phyloP scores from a whole-genome alignment of 1,140 invertebrate species.

The Lycorma delicatula region DNA sequence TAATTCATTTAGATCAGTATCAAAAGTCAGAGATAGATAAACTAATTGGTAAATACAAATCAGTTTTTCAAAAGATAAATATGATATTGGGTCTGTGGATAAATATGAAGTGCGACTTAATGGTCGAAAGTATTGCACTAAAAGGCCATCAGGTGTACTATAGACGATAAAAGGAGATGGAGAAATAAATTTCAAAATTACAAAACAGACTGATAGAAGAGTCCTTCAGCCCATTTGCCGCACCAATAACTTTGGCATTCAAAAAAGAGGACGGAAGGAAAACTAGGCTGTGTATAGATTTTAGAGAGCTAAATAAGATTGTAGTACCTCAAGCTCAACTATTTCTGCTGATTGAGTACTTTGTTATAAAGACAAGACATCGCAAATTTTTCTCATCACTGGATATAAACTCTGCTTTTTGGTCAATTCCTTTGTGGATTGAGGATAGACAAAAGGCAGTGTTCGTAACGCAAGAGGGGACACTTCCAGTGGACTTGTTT shows the following conservation, averaged over 20 bases:
- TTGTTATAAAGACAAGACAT: conserved; percentile 30
- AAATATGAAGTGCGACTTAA: conserved; percentile 31
- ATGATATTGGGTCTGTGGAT: conserved; percentile 28
- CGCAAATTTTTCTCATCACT: too few species aligned
- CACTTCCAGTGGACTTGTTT: conserved; percentile 34
- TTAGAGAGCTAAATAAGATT: conserved; percentile 35
- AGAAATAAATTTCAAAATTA: conserved; percentile 33
- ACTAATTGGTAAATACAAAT: too few species aligned
- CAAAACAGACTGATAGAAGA: conserved; percentile 34
- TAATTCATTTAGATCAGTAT: too few species aligned
- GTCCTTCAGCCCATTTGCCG: conserved; percentile 35
- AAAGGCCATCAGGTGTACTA: too few species aligned
- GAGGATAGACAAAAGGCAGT: too few species aligned
- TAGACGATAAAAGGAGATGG: conserved; percentile 35
- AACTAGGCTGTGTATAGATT: conserved; percentile 34
- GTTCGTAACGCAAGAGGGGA: conserved; percentile 36
- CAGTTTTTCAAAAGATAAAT: too few species aligned
- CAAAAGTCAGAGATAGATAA: too few species aligned
- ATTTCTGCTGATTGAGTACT: conserved; percentile 35
- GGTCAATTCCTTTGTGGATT: too few species aligned
- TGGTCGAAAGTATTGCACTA: conserved; percentile 35
- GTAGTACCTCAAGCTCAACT: conserved; percentile 36
- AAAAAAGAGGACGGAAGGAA: conserved; percentile 35
- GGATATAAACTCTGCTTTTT: too few species aligned
- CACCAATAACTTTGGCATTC: conserved; percentile 34